Percentiles rank a stretch among this genome's conserved stretches.
These are phyloP conservation scores for Pipistrellus pygmaeus DNA, from an alignment of 2,797 vertebrate species.

Conservation along the genomic window DNA sequence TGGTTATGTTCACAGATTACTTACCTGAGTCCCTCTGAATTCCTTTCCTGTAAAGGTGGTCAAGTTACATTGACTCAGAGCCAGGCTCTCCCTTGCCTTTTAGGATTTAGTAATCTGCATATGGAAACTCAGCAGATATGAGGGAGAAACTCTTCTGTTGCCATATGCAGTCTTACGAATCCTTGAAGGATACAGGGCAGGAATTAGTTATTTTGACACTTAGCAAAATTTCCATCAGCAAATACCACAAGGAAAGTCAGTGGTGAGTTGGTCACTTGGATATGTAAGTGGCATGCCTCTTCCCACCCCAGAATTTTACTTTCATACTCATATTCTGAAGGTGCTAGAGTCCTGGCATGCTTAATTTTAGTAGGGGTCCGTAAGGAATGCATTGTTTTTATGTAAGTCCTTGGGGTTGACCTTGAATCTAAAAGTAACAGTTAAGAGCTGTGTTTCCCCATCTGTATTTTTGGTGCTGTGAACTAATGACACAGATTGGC, in stretches of 20 bases:
- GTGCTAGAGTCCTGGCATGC: neutral
- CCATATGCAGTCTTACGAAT: neutral
- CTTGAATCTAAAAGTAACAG: conserved; percentile 11
- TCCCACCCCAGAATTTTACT: neutral
- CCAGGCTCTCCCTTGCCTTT: neutral
- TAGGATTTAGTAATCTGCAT: neutral
- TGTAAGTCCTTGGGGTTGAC: neutral
- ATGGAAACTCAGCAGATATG: conserved; percentile 19
- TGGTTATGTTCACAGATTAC: neutral
- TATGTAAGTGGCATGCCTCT: neutral
- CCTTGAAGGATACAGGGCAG: neutral
- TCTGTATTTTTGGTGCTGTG: neutral
- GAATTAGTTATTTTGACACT: neutral
- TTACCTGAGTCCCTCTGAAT: neutral
- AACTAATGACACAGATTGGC: neutral
- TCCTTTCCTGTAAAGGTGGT: neutral
- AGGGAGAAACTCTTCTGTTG: neutral
- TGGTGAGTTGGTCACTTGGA: neutral
- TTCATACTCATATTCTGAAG: neutral
- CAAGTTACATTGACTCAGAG: neutral
- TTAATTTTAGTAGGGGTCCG: neutral
- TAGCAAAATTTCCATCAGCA: neutral
- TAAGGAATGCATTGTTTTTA: neutral
- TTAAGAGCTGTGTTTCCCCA: neutral
- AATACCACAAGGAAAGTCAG: neutral